A percentile compares a stretch with the other conserved stretches of the same genome.
Evolutionary conservation across 35 echinoderm and acorn worm species (phyloP).

Genomic region (Holothuria glaberrima): DNA sequence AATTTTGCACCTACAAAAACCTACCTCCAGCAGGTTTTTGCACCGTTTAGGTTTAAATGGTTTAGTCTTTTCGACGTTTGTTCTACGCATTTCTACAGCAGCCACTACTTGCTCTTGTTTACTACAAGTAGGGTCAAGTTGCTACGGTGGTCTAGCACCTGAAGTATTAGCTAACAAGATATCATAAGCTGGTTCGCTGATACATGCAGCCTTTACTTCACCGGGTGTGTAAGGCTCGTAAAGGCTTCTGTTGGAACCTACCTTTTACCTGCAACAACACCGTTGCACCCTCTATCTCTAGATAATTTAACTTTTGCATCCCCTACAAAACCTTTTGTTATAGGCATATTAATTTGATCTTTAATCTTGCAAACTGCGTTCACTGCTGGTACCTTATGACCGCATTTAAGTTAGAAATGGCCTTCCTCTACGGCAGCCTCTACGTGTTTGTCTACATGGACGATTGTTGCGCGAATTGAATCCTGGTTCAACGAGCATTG

Average conservation of each 20-base stretch:
- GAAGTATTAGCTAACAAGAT: slow-evolving; percentile 20
- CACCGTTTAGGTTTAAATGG: not conserved
- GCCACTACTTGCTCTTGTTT: not conserved
- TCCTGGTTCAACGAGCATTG: not conserved
- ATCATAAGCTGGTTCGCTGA: slow-evolving; percentile 19
- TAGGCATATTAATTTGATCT: not conserved
- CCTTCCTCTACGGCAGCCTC: not conserved
- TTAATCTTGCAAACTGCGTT: not conserved
- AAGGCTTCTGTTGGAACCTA: not conserved
- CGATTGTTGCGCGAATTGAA: not conserved
- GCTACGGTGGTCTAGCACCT: not conserved
- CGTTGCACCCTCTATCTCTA: slow-evolving; percentile 15
- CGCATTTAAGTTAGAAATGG: not conserved
- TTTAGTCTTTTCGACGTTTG: not conserved
- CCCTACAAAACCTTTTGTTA: not conserved
- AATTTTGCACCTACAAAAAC: not conserved
- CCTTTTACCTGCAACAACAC: not conserved
- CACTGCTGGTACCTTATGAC: not conserved
- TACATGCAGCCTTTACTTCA: slow-evolving; percentile 15
- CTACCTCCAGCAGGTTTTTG: not conserved
- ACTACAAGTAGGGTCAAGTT: slow-evolving; percentile 8
- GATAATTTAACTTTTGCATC: not conserved
- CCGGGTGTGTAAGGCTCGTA: slow-evolving; percentile 3
- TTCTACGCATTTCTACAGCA: slow-evolving; percentile 2
- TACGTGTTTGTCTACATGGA: not conserved